A percentile compares a stretch with the other conserved stretches of the same genome.
Evolutionary conservation across 2,888 invertebrate species (phyloP).

Genomic region (Coleophora deauratella): DNA sequence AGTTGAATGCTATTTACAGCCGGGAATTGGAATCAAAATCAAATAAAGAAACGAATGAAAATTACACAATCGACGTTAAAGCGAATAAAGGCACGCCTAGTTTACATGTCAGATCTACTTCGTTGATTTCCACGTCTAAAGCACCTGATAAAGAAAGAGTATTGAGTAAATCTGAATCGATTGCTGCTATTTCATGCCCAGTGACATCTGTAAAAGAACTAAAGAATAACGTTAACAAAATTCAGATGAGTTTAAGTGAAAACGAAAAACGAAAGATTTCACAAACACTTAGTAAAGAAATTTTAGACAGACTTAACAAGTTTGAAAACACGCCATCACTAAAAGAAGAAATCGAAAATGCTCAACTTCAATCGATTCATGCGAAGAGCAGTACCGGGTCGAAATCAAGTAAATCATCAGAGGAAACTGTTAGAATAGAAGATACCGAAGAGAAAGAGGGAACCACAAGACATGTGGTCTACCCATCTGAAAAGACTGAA

Average conservation of each 20-base stretch:
- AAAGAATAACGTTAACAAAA: slow-evolving; percentile 64
- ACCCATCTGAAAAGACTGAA: slow-evolving; percentile 42
- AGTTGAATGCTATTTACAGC: slow-evolving; percentile 87
- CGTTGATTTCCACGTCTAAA: slow-evolving; percentile 61
- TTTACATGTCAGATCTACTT: slow-evolving; percentile 75
- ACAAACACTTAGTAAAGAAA: slow-evolving; percentile 81
- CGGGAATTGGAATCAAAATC: slow-evolving; percentile 66
- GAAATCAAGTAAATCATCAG: neutral
- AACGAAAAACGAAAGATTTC: slow-evolving; percentile 83
- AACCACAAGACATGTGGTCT: slow-evolving; percentile 43
- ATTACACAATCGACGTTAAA: slow-evolving; percentile 78
- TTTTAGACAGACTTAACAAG: slow-evolving; percentile 77
- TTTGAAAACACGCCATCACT: slow-evolving; percentile 38
- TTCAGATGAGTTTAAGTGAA: slow-evolving; percentile 74
- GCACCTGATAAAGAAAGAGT: slow-evolving; percentile 43
- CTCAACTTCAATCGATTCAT: slow-evolving; percentile 17
- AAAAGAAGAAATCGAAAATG: slow-evolving; percentile 76
- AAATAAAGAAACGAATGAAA: slow-evolving; percentile 44
- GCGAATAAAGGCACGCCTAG: slow-evolving; percentile 39
- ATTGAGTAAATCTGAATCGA: slow-evolving; percentile 71
- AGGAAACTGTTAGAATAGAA: too few relatives aligned
- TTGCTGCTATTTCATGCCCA: slow-evolving; percentile 66
- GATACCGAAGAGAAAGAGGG: slow-evolving; percentile 65
- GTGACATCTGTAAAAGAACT: slow-evolving; percentile 56
- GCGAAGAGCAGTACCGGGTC: neutral